Percentiles rank a stretch among this genome's conserved stretches.
Conservation (phyloP, 1,140 invertebrate genomes). For the Delia radicum region DNA sequence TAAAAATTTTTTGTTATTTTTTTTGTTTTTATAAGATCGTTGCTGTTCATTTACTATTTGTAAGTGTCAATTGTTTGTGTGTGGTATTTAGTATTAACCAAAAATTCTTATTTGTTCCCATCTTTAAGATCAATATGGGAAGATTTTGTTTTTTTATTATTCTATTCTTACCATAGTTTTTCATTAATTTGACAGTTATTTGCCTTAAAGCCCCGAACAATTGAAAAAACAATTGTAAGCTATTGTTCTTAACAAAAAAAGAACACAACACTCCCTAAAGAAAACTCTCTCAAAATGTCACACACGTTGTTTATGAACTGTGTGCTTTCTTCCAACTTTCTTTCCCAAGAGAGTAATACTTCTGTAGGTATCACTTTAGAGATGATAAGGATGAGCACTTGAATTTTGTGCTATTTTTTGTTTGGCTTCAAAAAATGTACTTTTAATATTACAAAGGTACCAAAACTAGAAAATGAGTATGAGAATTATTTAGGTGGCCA, state of each 20-base stretch:
- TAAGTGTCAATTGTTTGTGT: background rate
- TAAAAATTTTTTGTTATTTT: background rate
- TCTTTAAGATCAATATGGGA: background rate
- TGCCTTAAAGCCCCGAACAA: background rate
- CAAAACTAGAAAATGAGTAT: no score
- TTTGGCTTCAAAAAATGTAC: no score
- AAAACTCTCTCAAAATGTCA: background rate
- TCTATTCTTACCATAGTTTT: background rate
- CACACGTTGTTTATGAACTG: background rate
- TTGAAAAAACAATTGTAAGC: background rate
- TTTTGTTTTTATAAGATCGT: background rate
- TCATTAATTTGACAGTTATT: background rate
- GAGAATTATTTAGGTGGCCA: no score
- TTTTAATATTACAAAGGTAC: no score
- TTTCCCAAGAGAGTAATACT: background rate
- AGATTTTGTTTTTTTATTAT: background rate
- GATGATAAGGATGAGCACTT: background rate
- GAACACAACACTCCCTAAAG: background rate
- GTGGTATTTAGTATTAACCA: background rate
- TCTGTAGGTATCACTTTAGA: background rate
- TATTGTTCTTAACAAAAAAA: background rate
- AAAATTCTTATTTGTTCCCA: background rate
- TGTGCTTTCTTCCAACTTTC: background rate
- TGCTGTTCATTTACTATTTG: no score
- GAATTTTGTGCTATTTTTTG: no score